Percentiles rank a stretch among this genome's conserved stretches.
phyloP scores from a whole-genome alignment of 1,140 invertebrate species.

The Triops cancriformis region DNA sequence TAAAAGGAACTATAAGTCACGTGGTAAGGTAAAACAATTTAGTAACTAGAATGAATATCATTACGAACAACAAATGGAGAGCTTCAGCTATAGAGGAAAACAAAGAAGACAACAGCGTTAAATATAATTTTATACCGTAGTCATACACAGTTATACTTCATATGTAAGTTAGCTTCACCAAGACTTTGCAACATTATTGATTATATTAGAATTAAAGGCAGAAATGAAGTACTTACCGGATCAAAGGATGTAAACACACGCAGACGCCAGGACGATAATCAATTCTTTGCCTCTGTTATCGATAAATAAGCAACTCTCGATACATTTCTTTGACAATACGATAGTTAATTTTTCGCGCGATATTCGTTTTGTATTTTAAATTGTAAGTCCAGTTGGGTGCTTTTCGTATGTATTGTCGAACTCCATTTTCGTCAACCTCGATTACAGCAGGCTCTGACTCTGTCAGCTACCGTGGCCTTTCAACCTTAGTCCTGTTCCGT shows the following conservation, averaged over 20 bases:
- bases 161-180: too few relatives aligned
- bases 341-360: not conserved
- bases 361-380: too few relatives aligned
- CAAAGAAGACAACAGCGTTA: too few relatives aligned
- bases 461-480: too few relatives aligned
- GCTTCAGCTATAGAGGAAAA: too few relatives aligned
- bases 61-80: too few relatives aligned
- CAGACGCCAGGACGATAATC: not conserved
- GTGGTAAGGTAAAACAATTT: not conserved
- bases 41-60: too few relatives aligned
- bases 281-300: not conserved
- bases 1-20: not conserved
- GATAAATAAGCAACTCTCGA: not conserved
- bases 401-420: not conserved
- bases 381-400: not conserved
- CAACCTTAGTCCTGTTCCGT: too few relatives aligned
- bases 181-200: not conserved
- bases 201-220: not conserved
- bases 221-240: not conserved
- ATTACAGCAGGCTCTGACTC: too few relatives aligned
- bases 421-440: too few relatives aligned
- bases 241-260: not conserved
- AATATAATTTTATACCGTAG: too few relatives aligned
- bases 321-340: not conserved
- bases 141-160: too few relatives aligned